These are phyloP conservation scores for Pithys albifrons DNA, from an alignment of 2,113 vertebrate genomes.

Conservation along the genomic window DNA sequence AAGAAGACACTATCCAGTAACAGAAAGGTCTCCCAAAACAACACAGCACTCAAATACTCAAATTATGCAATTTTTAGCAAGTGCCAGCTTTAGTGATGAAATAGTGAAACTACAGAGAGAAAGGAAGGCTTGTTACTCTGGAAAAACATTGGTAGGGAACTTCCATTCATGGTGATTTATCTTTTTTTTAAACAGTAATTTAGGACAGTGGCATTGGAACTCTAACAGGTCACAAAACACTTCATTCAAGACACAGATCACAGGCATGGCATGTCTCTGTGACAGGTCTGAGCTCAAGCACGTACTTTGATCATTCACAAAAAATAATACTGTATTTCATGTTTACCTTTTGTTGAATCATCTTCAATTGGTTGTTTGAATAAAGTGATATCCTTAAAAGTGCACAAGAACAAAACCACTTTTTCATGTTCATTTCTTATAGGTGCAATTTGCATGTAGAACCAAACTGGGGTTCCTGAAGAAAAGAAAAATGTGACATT, in stretches of 20 bases:
- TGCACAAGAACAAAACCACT: conserved; percentile 96
- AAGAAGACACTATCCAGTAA: background rate
- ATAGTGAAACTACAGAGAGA: background rate
- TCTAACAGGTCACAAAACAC: background rate
- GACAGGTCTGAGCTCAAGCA: background rate
- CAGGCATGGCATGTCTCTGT: background rate
- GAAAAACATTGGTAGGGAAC: background rate
- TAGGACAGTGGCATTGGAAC: background rate
- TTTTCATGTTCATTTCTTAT: conserved; percentile 98
- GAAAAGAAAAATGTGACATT: conserved; percentile 10
- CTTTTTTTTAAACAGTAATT: background rate
- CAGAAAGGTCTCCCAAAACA: conserved; percentile 25
- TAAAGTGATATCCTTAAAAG: conserved; percentile 97
- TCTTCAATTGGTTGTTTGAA: conserved; percentile 98
- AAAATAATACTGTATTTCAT: background rate
- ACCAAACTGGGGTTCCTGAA: conserved; percentile 95
- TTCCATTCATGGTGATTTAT: background rate
- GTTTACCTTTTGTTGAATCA: conserved; percentile 91
- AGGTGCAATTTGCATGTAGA: conserved; percentile 98
- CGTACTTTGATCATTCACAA: background rate
- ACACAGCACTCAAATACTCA: conserved; percentile 1
- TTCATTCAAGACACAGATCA: background rate
- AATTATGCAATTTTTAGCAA: background rate
- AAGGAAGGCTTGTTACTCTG: background rate
- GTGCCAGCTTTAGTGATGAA: background rate